Evolutionary conservation across 2,797 vertebrate genomes (phyloP), one percentile per base, ranked within the genome.

Genomic region (Scolopax rusticola): DNA sequence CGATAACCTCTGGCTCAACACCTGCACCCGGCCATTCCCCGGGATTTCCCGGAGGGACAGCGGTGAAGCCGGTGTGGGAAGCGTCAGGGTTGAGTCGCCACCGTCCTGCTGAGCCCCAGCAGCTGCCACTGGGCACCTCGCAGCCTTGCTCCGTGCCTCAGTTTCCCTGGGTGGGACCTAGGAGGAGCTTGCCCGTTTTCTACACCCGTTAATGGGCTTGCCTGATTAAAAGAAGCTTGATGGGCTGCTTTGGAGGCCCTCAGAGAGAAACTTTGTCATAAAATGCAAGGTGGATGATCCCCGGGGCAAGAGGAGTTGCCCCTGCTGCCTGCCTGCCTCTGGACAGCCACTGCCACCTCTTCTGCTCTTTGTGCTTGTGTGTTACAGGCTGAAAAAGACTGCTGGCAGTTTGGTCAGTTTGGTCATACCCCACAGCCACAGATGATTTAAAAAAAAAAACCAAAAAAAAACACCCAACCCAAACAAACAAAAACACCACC

Each of bases 61-160:
- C 14, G 2, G 27, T 13, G 5, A 90, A 69, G 45, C 41, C 24
- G 41, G 36, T 3, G 16, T 0, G 2, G 33, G 38, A 57, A 77
- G 12, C 0, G 0, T 5, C 5, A 1, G 1, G 4, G 21, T 70
- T 41, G 10, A 8, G 47, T 20, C 6, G 2, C 28, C 9, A 32
- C 56, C 54, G 38, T 81, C 27, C 30, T 67, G 54, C 60, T 10
- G 15, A 81, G 28, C 48, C 57, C 10, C 19, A 11, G 16, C 0
- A 0, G 10, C 23, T 47, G 38, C 53, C 41, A 23, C 43, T 3
- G 6, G 51, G 32, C n/a, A 36, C 0, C 0, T 4, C 9, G 4
- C 54, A 81, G 38, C 53, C 45, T 38, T 38, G 45, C 48, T 69
- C 61, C 11, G 0, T 40, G 40, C 84, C 84, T 87, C 90, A 77